phyloP scores from a whole-genome alignment of 2,888 invertebrate species.

The Trissoscelio sp. region DNA sequence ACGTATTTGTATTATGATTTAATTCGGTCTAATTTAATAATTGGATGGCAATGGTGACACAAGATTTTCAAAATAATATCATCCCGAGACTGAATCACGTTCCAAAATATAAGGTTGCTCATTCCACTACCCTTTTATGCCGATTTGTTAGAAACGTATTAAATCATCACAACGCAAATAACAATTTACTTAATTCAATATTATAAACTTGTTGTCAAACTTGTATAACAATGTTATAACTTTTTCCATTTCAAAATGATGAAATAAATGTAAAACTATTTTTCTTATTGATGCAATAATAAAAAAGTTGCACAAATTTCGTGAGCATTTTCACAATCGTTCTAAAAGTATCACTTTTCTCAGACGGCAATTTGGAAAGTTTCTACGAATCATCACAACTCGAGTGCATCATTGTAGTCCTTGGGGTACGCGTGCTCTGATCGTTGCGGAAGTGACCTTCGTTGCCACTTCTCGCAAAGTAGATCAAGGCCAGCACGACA shows the following conservation, averaged over 20 bases:
- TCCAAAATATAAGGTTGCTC: constrained; percentile 24
- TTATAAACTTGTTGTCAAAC: no score
- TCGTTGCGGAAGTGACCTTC: constrained; percentile 73
- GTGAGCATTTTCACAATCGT: not conserved
- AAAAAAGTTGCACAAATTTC: no score
- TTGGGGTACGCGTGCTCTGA: constrained; percentile 43
- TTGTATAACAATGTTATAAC: no score
- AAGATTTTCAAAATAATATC: constrained; percentile 26
- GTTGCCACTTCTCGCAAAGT: constrained; percentile 63
- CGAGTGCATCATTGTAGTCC: constrained; percentile 50
- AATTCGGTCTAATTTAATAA: constrained; percentile 45
- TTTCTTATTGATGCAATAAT: no score
- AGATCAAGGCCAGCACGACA: constrained; percentile 72
- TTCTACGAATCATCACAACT: constrained; percentile 44
- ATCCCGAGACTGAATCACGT: constrained; percentile 17
- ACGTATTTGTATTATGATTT: constrained; percentile 37
- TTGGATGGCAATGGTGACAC: constrained; percentile 21
- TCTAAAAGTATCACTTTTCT: constrained; percentile 7
- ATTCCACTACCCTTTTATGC: not conserved
- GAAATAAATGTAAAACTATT: no score
- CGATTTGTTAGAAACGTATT: constrained; percentile 4
- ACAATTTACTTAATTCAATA: no score
- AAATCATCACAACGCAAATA: no score
- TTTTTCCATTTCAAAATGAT: no score
- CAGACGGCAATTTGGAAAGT: constrained; percentile 32